Conservation (phyloP, 2,888 invertebrate genomes). For the Drosophila paramelanica region DNA sequence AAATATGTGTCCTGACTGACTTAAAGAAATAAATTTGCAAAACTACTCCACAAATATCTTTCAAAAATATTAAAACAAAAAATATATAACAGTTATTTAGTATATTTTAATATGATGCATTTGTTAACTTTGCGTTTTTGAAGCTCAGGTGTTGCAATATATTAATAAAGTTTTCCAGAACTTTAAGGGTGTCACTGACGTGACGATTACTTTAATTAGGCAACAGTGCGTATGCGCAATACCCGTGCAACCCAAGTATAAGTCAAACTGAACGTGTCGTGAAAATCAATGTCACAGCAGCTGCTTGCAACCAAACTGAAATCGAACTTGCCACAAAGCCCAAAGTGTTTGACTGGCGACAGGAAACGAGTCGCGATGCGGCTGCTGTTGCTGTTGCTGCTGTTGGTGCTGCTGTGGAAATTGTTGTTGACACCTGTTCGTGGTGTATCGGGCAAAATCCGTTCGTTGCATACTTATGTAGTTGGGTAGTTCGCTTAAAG, state of each 20-base stretch:
- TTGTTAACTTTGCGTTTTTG: slow-evolving; percentile 23
- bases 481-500: slow-evolving; percentile 26
- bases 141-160: slow-evolving; percentile 23
- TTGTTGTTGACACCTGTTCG: slow-evolving; percentile 51
- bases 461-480: slow-evolving; percentile 2
- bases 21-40: no score
- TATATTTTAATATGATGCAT: neutral
- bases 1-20: no score
- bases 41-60: no score
- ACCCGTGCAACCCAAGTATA: slow-evolving; percentile 1
- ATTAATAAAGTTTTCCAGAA: slow-evolving; percentile 39
- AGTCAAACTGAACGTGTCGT: slow-evolving; percentile 51
- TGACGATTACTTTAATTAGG: slow-evolving; percentile 64
- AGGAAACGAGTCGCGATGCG: slow-evolving; percentile 16
- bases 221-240: slow-evolving; percentile 61
- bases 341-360: slow-evolving; percentile 40
- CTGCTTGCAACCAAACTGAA: slow-evolving; percentile 24
- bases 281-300: slow-evolving; percentile 31
- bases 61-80: no score
- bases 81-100: no score
- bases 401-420: neutral
- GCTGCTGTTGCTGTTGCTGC: neutral
- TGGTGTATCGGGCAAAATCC: slow-evolving; percentile 19
- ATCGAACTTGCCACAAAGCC: slow-evolving; percentile 31
- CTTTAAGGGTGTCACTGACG: slow-evolving; percentile 30